phyloP scores from a whole-genome alignment of 2,797 vertebrate genomes.

The Philypnodon macrostomus region DNA sequence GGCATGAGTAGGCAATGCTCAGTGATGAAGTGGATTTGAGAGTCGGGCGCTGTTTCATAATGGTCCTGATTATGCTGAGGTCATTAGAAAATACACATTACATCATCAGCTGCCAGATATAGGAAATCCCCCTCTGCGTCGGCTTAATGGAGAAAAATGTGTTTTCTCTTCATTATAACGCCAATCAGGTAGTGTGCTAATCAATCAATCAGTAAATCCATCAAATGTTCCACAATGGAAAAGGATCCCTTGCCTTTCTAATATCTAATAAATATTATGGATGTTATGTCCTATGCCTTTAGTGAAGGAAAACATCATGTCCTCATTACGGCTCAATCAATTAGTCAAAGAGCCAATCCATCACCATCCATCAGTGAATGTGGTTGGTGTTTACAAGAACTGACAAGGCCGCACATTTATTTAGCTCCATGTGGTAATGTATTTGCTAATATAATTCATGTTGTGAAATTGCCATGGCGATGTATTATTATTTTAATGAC shows the following conservation, averaged over 20 bases:
- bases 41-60: constrained; percentile 52
- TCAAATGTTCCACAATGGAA: constrained; percentile 26
- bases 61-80: constrained; percentile 63
- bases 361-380: constrained; percentile 23
- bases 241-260: constrained; percentile 25
- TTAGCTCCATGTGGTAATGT: neutral
- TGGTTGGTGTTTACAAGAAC: neutral
- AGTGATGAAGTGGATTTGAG: constrained; percentile 60
- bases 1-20: constrained; percentile 47
- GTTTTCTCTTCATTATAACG: constrained; percentile 44
- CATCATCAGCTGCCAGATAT: constrained; percentile 51
- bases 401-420: constrained; percentile 1
- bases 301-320: constrained; percentile 33
- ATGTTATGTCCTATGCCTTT: constrained; percentile 31
- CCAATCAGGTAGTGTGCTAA: constrained; percentile 48
- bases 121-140: constrained; percentile 32
- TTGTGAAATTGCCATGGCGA: neutral
- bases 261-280: constrained; percentile 41
- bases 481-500: constrained; percentile 6
- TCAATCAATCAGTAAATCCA: constrained; percentile 53
- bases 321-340: constrained; percentile 47
- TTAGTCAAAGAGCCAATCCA: constrained; percentile 27
- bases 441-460: constrained; percentile 5
- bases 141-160: constrained; percentile 56
- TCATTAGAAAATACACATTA: constrained; percentile 65